Base-by-base conservation (phyloP, 2,113 vertebrate genomes). In the Centropus bengalensis region DNA sequence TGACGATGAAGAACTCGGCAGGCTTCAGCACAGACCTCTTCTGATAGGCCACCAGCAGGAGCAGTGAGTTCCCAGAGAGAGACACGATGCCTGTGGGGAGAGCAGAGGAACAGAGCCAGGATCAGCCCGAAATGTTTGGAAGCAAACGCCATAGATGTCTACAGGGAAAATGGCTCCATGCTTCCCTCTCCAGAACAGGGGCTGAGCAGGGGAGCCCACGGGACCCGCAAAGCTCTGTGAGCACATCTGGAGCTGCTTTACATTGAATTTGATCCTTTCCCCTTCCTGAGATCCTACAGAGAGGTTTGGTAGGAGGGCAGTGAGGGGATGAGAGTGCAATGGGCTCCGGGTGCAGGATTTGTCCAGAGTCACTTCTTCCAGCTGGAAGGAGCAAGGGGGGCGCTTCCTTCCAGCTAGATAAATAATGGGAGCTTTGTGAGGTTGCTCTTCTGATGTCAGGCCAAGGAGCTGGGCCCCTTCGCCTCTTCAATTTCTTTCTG, bases 21-120 rank as follows among this genome's bases (percentile, higher is more conserved):
- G 98, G 98, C 91, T 99, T 99, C 93, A 99, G 95, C 82, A 98
- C 95, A 73, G 98, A 97, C 85, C 98, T 98, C 96, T 98, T 99
- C 86, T 95, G 97, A 87, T 98, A 98, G 55, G 98, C 98, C 92
- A 99, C 97, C n/a, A 98, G 97, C 82, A 99, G 96, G 71, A 99
- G 97, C 93, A 98, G 97, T 0, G 98, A 97, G 74, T 98, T 99
- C 27, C 98, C 98, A 75, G 97, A 81, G 84, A 99, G 44, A 14
- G 98, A 99, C 66, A 94, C 2, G 3, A 95, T 55, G 71, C 96
- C 97, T 97, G 92, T 1, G 4, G 59, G 89, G 52, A 77, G 70
- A 42, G 26, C 68, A 94, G 70, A 86, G 66, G 75, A 22, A 51
- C 1, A 4, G 55, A 75, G 59, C 74, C 64, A 55, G 64, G 28